Conservation (phyloP, 2,888 invertebrate genomes). For the Drosophila antonietae region DNA sequence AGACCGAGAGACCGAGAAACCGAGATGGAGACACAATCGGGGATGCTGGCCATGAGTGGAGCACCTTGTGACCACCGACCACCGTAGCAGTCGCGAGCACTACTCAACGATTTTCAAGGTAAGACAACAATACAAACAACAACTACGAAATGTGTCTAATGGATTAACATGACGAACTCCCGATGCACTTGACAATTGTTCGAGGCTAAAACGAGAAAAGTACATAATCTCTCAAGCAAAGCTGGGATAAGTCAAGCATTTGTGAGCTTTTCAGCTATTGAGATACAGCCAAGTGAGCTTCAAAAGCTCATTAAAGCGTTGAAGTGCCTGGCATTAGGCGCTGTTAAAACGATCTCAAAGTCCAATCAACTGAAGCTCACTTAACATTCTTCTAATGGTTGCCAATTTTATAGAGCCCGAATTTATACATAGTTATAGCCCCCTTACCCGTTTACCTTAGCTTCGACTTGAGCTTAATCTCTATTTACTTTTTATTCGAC, state of each 20-base stretch:
- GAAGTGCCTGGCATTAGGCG: neutral
- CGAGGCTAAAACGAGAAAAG: neutral
- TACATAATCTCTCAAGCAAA: neutral
- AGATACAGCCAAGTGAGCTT: neutral
- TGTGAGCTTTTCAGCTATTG: too few species aligned
- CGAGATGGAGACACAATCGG: slow-evolving; percentile 15
- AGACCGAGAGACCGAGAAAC: neutral
- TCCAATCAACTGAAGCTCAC: too few species aligned
- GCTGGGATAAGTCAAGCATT: neutral
- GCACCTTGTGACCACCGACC: slow-evolving; percentile 55
- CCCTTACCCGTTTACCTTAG: neutral
- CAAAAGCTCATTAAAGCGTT: neutral
- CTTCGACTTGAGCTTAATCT: neutral
- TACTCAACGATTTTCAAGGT: slow-evolving; percentile 77
- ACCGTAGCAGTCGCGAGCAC: slow-evolving; percentile 66
- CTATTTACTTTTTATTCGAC: neutral
- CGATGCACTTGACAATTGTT: slow-evolving; percentile 41
- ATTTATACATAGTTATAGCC: neutral
- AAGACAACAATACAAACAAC: slow-evolving; percentile 51
- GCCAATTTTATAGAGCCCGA: neutral
- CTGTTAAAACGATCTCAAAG: neutral
- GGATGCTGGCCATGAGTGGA: slow-evolving; percentile 12
- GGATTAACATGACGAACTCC: slow-evolving; percentile 39
- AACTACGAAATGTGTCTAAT: slow-evolving; percentile 26
- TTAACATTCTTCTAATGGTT: neutral